Conservation (phyloP, 2,113 vertebrate genomes). For the Halichoerus grypus region DNA sequence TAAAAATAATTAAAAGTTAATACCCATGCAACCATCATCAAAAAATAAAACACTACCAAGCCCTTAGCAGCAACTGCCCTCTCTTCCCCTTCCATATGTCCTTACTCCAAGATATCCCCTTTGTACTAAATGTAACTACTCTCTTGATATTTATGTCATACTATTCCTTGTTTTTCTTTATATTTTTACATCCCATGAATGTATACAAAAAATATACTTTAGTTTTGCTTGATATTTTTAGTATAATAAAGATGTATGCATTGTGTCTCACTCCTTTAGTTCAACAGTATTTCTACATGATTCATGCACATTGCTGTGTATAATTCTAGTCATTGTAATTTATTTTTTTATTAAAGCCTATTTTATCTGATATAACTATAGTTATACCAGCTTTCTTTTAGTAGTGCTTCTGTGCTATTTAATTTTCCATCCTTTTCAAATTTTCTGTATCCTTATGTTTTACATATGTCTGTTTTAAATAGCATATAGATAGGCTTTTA, state of each 20-base stretch:
- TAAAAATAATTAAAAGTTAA: neutral
- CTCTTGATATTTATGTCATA: neutral
- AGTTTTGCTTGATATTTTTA: neutral
- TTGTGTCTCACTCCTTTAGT: neutral
- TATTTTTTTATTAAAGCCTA: neutral
- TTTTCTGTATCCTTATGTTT: neutral
- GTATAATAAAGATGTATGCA: neutral
- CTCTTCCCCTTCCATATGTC: neutral
- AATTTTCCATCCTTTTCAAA: conserved; percentile 1
- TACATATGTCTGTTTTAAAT: neutral
- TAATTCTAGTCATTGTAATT: neutral
- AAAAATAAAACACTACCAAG: neutral
- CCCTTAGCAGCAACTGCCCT: neutral
- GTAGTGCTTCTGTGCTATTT: neutral
- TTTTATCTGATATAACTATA: neutral
- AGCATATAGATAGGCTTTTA: neutral
- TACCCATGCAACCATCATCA: neutral
- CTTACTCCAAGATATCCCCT: neutral
- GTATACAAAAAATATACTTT: neutral
- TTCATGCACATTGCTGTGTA: neutral
- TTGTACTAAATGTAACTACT: neutral
- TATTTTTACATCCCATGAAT: neutral
- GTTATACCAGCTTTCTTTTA: neutral
- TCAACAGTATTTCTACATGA: neutral
- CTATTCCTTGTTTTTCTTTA: neutral